Conservation (phyloP, 2,797 vertebrate genomes). For the Craterocephalus amniculus region DNA sequence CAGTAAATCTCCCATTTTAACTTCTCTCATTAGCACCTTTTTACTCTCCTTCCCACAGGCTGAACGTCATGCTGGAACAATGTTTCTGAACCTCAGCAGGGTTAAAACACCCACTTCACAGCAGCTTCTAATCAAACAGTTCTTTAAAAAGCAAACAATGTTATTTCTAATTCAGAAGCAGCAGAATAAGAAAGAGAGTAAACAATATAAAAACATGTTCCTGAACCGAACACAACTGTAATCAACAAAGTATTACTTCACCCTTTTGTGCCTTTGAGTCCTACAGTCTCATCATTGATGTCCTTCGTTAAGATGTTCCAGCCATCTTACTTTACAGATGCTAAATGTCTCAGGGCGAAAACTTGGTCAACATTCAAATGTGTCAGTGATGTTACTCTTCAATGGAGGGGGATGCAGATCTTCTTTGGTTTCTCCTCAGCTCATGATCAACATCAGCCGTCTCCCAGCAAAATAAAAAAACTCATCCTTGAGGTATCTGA, state of each 20-base stretch:
- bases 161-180: slow-evolving; percentile 21
- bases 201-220: slow-evolving; percentile 24
- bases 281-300: slow-evolving; percentile 1
- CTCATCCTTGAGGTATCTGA: slow-evolving; percentile 45
- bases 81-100: background rate
- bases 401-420: slow-evolving; percentile 4
- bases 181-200: slow-evolving; percentile 9
- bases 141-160: slow-evolving; percentile 11
- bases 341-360: too few relatives aligned
- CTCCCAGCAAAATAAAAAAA: slow-evolving; percentile 10
- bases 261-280: slow-evolving; percentile 37
- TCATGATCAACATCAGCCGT: slow-evolving; percentile 6
- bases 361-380: slow-evolving; percentile 55
- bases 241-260: slow-evolving; percentile 23
- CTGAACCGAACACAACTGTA: slow-evolving; percentile 1
- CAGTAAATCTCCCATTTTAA: background rate
- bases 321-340: slow-evolving; percentile 62
- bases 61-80: slow-evolving; percentile 1
- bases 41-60: slow-evolving; percentile 3
- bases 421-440: slow-evolving; percentile 55
- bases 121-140: slow-evolving; percentile 2
- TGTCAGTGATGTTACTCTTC: background rate
- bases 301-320: slow-evolving; percentile 58
- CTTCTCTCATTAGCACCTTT: slow-evolving; percentile 36
- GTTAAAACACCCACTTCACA: background rate